Evolutionary conservation across 2,888 invertebrate species (phyloP).

Genomic region (Cerastis leucographa): DNA sequence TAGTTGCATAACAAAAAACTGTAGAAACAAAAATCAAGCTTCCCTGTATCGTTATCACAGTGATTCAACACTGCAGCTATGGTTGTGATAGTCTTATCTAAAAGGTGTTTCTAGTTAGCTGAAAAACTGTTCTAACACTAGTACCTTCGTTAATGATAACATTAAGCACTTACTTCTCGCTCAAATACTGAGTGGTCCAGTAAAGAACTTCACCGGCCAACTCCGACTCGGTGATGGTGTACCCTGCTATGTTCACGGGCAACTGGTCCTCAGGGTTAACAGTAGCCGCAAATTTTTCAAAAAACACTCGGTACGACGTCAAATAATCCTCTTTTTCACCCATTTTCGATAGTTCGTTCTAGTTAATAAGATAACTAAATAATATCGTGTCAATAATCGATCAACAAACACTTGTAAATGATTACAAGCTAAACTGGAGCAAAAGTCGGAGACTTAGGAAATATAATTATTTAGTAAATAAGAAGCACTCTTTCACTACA

Average conservation of each 20-base stretch:
- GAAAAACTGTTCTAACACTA: constrained; percentile 24
- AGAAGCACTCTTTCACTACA: constrained; percentile 68
- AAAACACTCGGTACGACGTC: constrained; percentile 93
- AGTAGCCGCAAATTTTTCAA: constrained; percentile 93
- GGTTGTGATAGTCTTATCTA: constrained; percentile 64
- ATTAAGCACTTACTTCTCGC: constrained; percentile 92
- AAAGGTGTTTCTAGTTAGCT: constrained; percentile 55
- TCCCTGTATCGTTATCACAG: constrained; percentile 39
- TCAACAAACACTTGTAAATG: constrained; percentile 73
- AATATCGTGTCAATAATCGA: constrained; percentile 75
- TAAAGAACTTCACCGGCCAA: constrained; percentile 94
- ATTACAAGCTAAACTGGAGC: constrained; percentile 64
- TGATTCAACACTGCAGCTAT: constrained; percentile 41
- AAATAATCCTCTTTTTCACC: constrained; percentile 93
- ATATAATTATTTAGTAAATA: constrained; percentile 57
- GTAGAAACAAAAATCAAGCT: constrained; percentile 1
- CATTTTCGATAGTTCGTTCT: constrained; percentile 76
- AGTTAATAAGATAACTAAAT: constrained; percentile 61
- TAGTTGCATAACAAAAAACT: constrained; percentile 21
- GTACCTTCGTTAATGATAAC: constrained; percentile 8
- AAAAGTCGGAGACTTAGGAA: constrained; percentile 60
- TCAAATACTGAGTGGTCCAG: constrained; percentile 94
- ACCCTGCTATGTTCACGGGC: constrained; percentile 93
- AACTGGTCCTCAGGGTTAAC: constrained; percentile 93
- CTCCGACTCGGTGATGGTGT: constrained; percentile 93